Evolutionary conservation across 2,113 vertebrate species (phyloP), one percentile per base, ranked within the genome.

Genomic region (Polypterus senegalus): DNA sequence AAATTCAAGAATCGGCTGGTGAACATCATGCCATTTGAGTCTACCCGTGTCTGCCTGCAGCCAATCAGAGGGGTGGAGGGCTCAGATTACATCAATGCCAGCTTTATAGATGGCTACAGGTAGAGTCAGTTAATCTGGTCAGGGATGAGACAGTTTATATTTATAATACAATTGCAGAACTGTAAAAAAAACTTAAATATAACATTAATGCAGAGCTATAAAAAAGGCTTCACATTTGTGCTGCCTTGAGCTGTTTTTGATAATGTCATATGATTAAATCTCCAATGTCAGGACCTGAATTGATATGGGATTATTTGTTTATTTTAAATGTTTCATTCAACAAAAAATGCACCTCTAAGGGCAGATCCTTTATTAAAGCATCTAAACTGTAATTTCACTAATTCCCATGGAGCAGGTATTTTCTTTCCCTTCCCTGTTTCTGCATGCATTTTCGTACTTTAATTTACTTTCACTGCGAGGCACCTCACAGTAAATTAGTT

Each of bases 1-100:
- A 97, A 97, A 70, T 97, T 96, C 76, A 98, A 98, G 83, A 98
- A 97, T 75, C 89, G 94, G 51, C 86, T 98, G 1, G 91, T 93
- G 66, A 97, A 97, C 76, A 93, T 97, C 72, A 89, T 97, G 92
- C 94, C 95, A 0, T 96, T 94, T 0, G 95, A 98, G 77, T 80
- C 92, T 66, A 96, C 86, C 0, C 90, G 95, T 0, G 92, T 97
- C 64, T 90, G 86, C 70, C 86, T 98, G 80, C 93, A 94, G 81
- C 95, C 94, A 57, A 93, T 97, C 79, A 88, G 93, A 44, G 95
- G 93, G 0, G 89, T 97, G 3, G 94, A 98, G 75, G 93, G 95
- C 70, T 98, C 93, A 0, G 95, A 98, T 75, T 97, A 97, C 78
- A 95, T 98, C 82, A 98, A 98, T 1, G 92, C 88, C 83, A 97